These are phyloP conservation scores for Eucidaris tribuloides DNA, from an alignment of 35 echinoderm and acorn worm genomes.

Conservation along the genomic window DNA sequence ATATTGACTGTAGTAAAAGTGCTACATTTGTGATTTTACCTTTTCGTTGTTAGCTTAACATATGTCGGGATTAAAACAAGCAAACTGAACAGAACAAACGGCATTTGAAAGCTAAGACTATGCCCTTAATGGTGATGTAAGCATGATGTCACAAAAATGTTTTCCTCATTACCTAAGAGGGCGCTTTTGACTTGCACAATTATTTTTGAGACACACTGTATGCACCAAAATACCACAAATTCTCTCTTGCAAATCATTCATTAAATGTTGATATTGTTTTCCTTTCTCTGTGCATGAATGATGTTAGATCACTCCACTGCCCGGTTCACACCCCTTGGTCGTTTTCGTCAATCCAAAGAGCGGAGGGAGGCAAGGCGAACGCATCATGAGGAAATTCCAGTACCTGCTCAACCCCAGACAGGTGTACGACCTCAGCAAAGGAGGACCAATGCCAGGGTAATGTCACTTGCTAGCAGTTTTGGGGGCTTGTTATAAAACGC, in stretches of 20 bases:
- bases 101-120: too few species aligned
- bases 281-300: too few species aligned
- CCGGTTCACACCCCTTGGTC: conserved; percentile 89
- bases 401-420: conserved; percentile 98
- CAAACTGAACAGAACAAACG: too few species aligned
- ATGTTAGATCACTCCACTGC: conserved; percentile 83
- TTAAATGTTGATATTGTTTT: neutral
- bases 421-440: conserved; percentile 96
- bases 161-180: too few species aligned
- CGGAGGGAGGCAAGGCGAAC: conserved; percentile 91
- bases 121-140: neutral
- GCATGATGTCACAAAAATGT: neutral
- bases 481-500: too few species aligned
- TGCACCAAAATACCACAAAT: neutral
- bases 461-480: too few species aligned
- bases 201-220: neutral
- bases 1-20: too few species aligned
- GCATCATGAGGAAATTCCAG: conserved; percentile 98
- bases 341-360: conserved; percentile 98
- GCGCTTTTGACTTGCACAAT: neutral
- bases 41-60: too few species aligned
- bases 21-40: too few species aligned
- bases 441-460: conserved; percentile 98
- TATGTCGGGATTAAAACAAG: too few species aligned
- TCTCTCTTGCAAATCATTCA: neutral